A percentile compares a stretch with the other conserved stretches of the same genome.
Evolutionary conservation across 2,888 invertebrate genomes (phyloP).

Genomic region (Drosophila koepferae): DNA sequence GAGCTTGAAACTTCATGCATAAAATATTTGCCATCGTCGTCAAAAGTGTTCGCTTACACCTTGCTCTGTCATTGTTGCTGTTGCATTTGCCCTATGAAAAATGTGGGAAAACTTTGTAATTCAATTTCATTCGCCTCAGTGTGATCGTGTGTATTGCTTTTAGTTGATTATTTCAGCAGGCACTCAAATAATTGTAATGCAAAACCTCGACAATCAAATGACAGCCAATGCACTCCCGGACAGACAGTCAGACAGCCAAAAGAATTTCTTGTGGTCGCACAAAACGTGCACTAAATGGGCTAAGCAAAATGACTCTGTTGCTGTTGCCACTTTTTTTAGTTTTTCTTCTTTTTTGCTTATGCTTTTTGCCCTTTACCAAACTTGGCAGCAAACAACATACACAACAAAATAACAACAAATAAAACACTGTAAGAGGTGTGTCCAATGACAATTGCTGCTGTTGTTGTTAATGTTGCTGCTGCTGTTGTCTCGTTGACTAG

Average conservation of each 20-base stretch:
- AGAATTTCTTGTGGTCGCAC: slow-evolving; percentile 76
- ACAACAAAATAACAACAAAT: slow-evolving; percentile 60
- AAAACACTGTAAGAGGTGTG: slow-evolving; percentile 60
- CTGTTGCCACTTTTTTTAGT: slow-evolving; percentile 5
- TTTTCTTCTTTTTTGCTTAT: not conserved
- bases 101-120: slow-evolving; percentile 83
- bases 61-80: slow-evolving; percentile 51
- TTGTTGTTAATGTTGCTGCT: slow-evolving; percentile 14
- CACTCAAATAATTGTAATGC: slow-evolving; percentile 79
- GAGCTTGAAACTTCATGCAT: slow-evolving; percentile 75
- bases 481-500: not conserved
- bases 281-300: slow-evolving; percentile 77
- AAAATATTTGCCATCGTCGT: slow-evolving; percentile 79
- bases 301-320: slow-evolving; percentile 32
- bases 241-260: slow-evolving; percentile 47
- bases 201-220: slow-evolving; percentile 81
- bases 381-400: slow-evolving; percentile 57
- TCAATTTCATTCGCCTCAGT: slow-evolving; percentile 65
- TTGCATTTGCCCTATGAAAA: slow-evolving; percentile 63
- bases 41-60: slow-evolving; percentile 80
- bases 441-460: slow-evolving; percentile 53
- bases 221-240: slow-evolving; percentile 65
- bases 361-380: slow-evolving; percentile 60
- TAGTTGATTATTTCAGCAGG: slow-evolving; percentile 55
- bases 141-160: slow-evolving; percentile 42